These are phyloP conservation scores for Ostrea edulis DNA, from an alignment of 1,140 invertebrate genomes.

Conservation along the genomic window DNA sequence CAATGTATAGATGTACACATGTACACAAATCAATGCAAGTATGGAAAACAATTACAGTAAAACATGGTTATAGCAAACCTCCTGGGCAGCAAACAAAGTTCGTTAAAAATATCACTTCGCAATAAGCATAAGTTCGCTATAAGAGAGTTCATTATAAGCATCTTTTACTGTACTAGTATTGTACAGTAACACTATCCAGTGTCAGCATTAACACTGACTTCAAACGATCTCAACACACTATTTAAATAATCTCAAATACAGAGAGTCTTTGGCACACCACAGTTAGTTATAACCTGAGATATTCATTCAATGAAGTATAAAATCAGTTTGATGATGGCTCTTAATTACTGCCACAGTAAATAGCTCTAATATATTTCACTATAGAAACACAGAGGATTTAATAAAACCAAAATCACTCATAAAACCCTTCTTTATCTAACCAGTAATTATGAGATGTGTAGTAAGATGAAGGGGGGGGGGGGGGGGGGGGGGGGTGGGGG, in stretches of 20 bases:
- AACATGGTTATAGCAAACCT: no score
- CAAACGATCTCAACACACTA: neutral
- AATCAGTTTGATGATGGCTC: neutral
- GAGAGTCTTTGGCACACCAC: constrained; percentile 2
- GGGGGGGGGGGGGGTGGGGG: no score
- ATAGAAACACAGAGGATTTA: neutral
- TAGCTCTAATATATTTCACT: neutral
- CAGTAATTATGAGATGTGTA: neutral
- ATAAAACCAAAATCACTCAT: neutral
- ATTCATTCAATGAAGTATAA: neutral
- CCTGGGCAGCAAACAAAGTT: no score
- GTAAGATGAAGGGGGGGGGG: neutral
- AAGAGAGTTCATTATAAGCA: no score
- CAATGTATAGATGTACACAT: no score
- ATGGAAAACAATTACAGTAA: no score
- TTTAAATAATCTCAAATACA: neutral
- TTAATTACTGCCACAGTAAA: neutral
- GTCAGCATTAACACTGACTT: neutral
- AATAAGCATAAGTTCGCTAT: no score
- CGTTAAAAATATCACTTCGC: no score
- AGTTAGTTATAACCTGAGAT: constrained; percentile 2
- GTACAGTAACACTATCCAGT: neutral
- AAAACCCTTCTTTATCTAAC: no score
- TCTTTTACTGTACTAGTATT: no score
- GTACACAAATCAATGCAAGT: no score